A percentile compares a stretch with the other conserved stretches of the same genome.
These are phyloP conservation scores for Anolis sagrei DNA, from an alignment of 2,113 vertebrate genomes.

Conservation along the genomic window DNA sequence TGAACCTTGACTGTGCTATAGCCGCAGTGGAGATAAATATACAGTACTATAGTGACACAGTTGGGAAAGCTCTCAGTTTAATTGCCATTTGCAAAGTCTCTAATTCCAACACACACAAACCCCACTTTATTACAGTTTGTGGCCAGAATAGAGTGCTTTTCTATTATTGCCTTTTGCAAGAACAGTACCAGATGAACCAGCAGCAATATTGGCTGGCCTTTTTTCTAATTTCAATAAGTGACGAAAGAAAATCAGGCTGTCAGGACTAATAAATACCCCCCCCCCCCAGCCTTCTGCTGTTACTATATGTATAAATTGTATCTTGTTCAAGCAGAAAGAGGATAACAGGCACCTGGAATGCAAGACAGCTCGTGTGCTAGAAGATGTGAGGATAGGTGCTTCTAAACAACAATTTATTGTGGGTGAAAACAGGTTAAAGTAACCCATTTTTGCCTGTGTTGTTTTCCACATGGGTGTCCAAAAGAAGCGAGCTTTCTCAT, in stretches of 20 bases:
- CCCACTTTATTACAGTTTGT: constrained; percentile 35
- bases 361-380: not conserved
- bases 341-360: not conserved
- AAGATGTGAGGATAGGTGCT: not conserved
- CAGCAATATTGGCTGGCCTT: not conserved
- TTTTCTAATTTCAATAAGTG: constrained; percentile 8
- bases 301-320: not conserved
- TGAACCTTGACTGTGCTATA: not conserved
- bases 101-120: not conserved
- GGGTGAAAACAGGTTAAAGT: too few species aligned
- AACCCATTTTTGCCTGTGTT: too few species aligned
- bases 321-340: not conserved
- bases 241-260: constrained; percentile 7
- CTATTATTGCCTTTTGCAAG: constrained; percentile 14
- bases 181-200: constrained; percentile 1
- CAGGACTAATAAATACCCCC: constrained; percentile 10
- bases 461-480: too few species aligned
- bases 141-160: constrained; percentile 11
- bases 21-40: constrained; percentile 16
- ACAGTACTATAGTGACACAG: not conserved
- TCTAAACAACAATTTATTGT: too few species aligned
- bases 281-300: constrained; percentile 12
- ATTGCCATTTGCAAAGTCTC: not conserved
- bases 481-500: too few species aligned
- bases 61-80: constrained; percentile 4